Evolutionary conservation across 2,888 invertebrate species (phyloP), one percentile per base, ranked within the genome.

Genomic region (Ophioninae sp.): DNA sequence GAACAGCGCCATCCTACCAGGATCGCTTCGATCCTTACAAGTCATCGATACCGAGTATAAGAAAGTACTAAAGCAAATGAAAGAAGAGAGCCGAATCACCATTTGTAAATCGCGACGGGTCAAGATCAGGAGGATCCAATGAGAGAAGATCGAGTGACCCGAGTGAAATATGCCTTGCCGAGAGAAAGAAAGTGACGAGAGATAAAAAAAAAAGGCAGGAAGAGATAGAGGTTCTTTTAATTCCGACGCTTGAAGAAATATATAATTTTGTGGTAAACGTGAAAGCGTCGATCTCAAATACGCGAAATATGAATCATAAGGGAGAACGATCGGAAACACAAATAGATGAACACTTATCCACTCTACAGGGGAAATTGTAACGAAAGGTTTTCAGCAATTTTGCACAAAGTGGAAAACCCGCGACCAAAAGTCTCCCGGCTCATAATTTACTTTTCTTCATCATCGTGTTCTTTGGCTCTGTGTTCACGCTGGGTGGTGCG

Each of bases 11-110:
- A 1, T 92, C 91, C 2, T 92, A 92, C 83, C 51, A 51, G 51
- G 91, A 92, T 84, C 91, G 93, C 68, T 93, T 92, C 77, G 93
- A 93, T 72, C 92, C 92, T 0, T 93, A 93, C 86, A 93, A 93
- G 84, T 90, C 91, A 23, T 90, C 92, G n/a, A 90, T 92, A 88
- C 89, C 91, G 17, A 91, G 90, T 85, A 90, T 92, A 90, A 90
- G 93, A 86, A 93, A 92, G 86, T 93, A 93, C 86, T 92, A 89
- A 89, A 23, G 20, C 13, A 23, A 56, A 37, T 9, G 20, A 58
- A 17, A 69, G 22, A 68, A 23, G 65, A 61, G 30, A 20, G 56
- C 37, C 76, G 69, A 59, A 73, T 41, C 37, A 73, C 17, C 39
- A 41, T 37, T 63, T 51, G 41, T 64, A 61, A 65, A 65, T 63